Base-by-base conservation (phyloP, 2,888 invertebrate species). In the Dryobota labecula region DNA sequence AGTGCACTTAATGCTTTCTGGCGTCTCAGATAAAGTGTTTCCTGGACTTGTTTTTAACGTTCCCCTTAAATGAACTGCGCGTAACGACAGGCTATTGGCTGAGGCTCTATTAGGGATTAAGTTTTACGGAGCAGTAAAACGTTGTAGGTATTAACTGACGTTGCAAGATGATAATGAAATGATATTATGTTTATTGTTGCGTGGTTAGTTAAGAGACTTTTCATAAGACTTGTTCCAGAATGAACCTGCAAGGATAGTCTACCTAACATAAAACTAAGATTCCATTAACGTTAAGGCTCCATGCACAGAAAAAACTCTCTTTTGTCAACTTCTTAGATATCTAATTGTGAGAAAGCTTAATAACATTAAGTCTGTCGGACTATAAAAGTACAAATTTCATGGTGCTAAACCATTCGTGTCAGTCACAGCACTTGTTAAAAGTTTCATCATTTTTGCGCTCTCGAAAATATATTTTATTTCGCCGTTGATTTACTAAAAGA, bases 1-100 rank as follows among this genome's bases (percentile, higher is more conserved):
- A 61, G 62, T 81, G 70, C 71, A 76, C 47, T 79, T 84, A 84
- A 85, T 77, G 76, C 61, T 72, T 73, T 61, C 74, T 75, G 73
- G 73, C 62, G 70, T 73, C 64, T 61, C 20, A 75, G 78, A 83
- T 83, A 84, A 69, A 84, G 70, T 61, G 67, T 70, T 76, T 78
- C 72, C 75, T 72, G 58, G 72, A 78, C 70, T 77, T 81, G 82
- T 82, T 84, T 82, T 82, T 84, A 82, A 74, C 51, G 72, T 61
- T 82, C 60, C 24, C 54, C 51, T 70, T 67, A 82, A 84, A 82
- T 82, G 82, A 78, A 82, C 82, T 82, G 82, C 56, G 56, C 73
- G 70, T 63, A 74, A 84, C 56, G 68, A 61, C 66, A 8, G 41
- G 66, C 77, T 80, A 73, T 58, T 60, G 73, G 60, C 56, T 33